phyloP scores from a whole-genome alignment of 2,888 invertebrate species.

The Troides aeacus region DNA sequence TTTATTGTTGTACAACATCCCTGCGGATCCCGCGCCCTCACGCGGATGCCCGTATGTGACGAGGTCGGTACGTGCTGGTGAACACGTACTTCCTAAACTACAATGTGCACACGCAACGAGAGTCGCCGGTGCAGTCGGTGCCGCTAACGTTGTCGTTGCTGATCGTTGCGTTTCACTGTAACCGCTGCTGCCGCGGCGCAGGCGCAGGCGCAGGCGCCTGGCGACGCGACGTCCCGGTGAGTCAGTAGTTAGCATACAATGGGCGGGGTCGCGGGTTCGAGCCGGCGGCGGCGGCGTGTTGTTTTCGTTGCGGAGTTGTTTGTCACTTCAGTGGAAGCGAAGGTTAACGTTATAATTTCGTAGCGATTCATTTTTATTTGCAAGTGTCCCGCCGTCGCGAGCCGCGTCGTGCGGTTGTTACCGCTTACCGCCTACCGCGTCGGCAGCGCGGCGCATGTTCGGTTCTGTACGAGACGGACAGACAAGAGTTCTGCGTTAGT shows the following conservation, averaged over 20 bases:
- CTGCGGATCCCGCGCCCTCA: too few relatives aligned
- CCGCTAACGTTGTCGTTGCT: not conserved
- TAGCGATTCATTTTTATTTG: not conserved
- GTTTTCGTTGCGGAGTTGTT: too few relatives aligned
- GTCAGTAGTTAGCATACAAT: constrained; percentile 59
- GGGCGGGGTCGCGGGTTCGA: constrained; percentile 51
- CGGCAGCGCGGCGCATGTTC: too few relatives aligned
- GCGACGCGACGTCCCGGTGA: constrained; percentile 34
- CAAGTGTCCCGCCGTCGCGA: not conserved
- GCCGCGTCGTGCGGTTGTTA: too few relatives aligned
- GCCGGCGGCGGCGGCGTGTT: constrained; percentile 2
- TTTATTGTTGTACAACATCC: too few relatives aligned
- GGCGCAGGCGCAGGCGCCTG: not conserved
- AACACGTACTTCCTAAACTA: not conserved
- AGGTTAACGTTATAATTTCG: not conserved
- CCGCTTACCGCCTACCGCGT: too few relatives aligned
- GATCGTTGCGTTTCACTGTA: too few relatives aligned
- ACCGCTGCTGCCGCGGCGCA: not conserved
- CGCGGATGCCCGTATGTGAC: not conserved
- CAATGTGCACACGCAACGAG: not conserved
- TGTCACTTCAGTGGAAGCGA: too few relatives aligned
- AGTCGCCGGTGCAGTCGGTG: not conserved
- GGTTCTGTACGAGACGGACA: too few relatives aligned
- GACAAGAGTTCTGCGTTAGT: too few relatives aligned
- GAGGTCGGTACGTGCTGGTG: not conserved